These are phyloP conservation scores for Lepidotrigona ventralis DNA, from an alignment of 1,140 invertebrate genomes.

Conservation along the genomic window DNA sequence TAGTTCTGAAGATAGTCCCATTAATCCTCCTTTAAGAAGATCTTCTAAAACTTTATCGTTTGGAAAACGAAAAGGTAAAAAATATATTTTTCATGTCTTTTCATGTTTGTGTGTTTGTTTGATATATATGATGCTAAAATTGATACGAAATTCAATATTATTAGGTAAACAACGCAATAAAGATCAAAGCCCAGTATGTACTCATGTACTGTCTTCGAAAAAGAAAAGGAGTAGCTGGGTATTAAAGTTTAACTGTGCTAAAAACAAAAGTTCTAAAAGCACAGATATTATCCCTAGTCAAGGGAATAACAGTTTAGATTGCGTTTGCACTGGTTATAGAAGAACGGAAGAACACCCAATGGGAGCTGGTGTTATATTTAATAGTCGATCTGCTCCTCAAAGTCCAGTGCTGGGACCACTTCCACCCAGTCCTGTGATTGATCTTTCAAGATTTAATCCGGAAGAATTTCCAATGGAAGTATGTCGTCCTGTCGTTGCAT, in stretches of 20 bases:
- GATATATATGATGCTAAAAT: background rate
- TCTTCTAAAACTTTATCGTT: slow-evolving; percentile 79
- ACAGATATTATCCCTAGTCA: slow-evolving; percentile 77
- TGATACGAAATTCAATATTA: slow-evolving; percentile 3
- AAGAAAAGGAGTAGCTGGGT: slow-evolving; percentile 84
- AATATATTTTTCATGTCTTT: background rate
- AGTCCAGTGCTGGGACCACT: slow-evolving; percentile 73
- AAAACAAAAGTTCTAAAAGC: slow-evolving; percentile 81
- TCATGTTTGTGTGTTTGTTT: background rate
- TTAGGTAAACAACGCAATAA: slow-evolving; percentile 77
- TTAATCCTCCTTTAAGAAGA: slow-evolving; percentile 75
- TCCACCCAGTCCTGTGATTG: slow-evolving; percentile 80
- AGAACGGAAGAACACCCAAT: slow-evolving; percentile 82
- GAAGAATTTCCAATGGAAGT: slow-evolving; percentile 83
- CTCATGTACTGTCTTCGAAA: slow-evolving; percentile 76
- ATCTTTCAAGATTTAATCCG: slow-evolving; percentile 82
- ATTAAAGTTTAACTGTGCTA: slow-evolving; percentile 83
- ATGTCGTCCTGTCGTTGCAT: slow-evolving; percentile 13
- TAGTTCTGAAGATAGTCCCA: slow-evolving; percentile 76
- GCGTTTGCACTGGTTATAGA: slow-evolving; percentile 83
- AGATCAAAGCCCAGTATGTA: slow-evolving; percentile 76
- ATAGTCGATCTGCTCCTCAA: slow-evolving; percentile 74
- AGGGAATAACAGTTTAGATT: slow-evolving; percentile 79
- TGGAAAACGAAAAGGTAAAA: slow-evolving; percentile 74
- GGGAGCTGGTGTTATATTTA: slow-evolving; percentile 80